Evolutionary conservation across 2,113 vertebrate genomes (phyloP), one percentile per base, ranked within the genome.

Genomic region (Hirundichthys speculiger): DNA sequence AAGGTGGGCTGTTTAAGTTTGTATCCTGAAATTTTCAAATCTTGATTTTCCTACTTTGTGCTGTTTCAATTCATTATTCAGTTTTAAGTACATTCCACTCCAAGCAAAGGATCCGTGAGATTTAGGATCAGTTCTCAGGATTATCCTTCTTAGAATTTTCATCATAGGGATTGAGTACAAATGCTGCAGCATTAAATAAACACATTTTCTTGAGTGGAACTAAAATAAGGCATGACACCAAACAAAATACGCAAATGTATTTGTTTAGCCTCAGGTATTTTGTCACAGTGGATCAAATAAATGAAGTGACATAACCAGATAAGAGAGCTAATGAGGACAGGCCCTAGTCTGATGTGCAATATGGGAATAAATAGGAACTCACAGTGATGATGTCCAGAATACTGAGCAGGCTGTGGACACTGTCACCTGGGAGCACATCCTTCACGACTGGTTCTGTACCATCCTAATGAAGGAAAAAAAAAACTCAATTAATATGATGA

Each of bases 361-460:
- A 3, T 5, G n/a, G 42, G 13, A 27, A 64, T 18, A 65, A 55
- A 63, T 50, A 72, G 13, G 12, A 25, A 88, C 95, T 94, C 83
- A 98, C 98, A 0, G 96, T 99, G 88, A 98, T 98, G 71, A 94
- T 92, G 16, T 98, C 98, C 6, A 99, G 92, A 70, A 99, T 97
- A 90, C 96, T 98, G 75, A 99, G 96, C 21, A 98, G 93, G 64
- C 98, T 99, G 89, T 98, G 98, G 30, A 99, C 94, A 0, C 96
- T 98, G 91, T 99, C 95, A 34, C 98, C 96, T 0, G 96, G 92
- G 50, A 93, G 89, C 18, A 98, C 96, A 24, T 99, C 97, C 80
- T 99, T 99, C 54, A 99, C 95, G 18, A 94, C 93, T 60, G 94
- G 90, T 46, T 97, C 96, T 1, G 95, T 94, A 19, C 96, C 95